Evolutionary conservation across 2,888 invertebrate genomes (phyloP).

Genomic region (Sarcophaga subvicina): DNA sequence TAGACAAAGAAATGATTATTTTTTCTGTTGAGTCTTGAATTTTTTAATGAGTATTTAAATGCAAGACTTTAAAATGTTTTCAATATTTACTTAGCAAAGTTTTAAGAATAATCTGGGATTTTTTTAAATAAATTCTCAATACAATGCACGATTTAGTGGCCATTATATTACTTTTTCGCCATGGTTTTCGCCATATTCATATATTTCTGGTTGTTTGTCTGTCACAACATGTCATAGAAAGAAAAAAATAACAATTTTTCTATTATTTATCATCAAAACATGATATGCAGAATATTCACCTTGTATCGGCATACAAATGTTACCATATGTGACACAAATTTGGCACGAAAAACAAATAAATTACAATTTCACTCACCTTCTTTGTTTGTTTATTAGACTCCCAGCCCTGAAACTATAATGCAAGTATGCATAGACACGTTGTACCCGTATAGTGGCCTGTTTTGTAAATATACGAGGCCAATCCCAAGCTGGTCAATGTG

Average conservation of each 20-base stretch:
- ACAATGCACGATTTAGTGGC: neutral
- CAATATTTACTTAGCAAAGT: too few species aligned
- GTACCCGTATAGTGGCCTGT: neutral
- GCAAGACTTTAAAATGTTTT: neutral
- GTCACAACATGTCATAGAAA: neutral
- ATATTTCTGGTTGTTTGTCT: neutral
- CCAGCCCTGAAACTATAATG: neutral
- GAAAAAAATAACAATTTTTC: neutral
- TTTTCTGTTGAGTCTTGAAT: neutral
- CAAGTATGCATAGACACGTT: neutral
- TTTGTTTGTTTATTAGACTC: neutral
- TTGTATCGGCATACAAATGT: conserved; percentile 35
- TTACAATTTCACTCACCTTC: conserved; percentile 46
- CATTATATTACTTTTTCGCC: neutral
- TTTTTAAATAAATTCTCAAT: too few species aligned
- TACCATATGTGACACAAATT: conserved; percentile 64
- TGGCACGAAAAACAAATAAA: conserved; percentile 65
- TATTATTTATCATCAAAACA: conserved; percentile 59
- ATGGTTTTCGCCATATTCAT: neutral
- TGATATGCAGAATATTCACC: conserved; percentile 45
- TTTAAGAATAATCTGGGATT: too few species aligned
- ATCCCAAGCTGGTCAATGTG: too few species aligned
- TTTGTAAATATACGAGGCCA: neutral
- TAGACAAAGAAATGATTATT: conserved; percentile 11
- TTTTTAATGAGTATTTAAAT: too few species aligned